phyloP scores from a whole-genome alignment of 1,140 invertebrate species.

The Oreohelix idahoensis region DNA sequence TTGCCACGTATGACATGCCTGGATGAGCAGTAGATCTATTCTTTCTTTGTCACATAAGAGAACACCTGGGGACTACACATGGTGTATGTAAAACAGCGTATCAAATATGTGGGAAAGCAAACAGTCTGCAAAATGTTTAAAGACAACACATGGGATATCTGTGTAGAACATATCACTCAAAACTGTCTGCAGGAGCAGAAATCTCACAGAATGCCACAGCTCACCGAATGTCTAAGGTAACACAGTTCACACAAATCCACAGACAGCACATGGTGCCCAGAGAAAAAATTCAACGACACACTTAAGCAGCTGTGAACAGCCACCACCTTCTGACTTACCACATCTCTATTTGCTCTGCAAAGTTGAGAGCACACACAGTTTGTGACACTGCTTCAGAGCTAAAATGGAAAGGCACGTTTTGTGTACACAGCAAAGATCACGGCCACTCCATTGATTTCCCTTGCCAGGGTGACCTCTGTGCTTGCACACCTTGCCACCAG shows the following conservation, averaged over 20 bases:
- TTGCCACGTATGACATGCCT: no score
- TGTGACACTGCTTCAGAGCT: neutral
- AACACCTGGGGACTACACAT: no score
- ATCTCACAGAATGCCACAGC: no score
- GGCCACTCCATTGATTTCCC: neutral
- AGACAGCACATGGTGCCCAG: neutral
- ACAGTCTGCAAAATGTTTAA: no score
- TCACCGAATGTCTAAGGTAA: no score
- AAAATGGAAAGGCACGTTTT: neutral
- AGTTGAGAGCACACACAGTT: slow-evolving; percentile 9
- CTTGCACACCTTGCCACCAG: neutral
- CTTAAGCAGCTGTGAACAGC: neutral
- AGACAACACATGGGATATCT: no score
- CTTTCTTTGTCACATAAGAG: no score
- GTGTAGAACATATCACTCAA: no score
- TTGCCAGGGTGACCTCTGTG: neutral
- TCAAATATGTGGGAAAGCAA: no score
- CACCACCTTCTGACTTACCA: slow-evolving; percentile 1
- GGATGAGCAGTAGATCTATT: no score
- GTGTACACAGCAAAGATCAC: slow-evolving; percentile 10
- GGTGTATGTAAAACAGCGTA: no score
- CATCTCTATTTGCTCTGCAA: slow-evolving; percentile 7
- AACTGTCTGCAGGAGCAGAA: no score
- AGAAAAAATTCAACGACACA: neutral
- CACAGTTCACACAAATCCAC: neutral